Evolutionary conservation across 2,888 invertebrate species (phyloP).

Genomic region (Amphipyra berbera): DNA sequence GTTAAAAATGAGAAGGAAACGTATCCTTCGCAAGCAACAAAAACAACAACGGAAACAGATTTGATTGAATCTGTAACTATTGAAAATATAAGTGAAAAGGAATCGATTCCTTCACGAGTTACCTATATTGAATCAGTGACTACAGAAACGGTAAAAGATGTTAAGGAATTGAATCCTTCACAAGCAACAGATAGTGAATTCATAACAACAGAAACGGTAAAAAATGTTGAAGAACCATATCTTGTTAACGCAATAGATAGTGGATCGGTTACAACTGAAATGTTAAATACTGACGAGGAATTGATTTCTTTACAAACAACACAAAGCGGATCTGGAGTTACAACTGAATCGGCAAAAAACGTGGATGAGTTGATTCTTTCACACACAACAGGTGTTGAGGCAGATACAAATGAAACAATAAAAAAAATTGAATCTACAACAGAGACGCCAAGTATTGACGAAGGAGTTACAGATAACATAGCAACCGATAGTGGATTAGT

Average conservation of each 20-base stretch:
- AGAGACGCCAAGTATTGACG: too few species aligned
- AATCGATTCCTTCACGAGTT: background rate
- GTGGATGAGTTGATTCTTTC: background rate
- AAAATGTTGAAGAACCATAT: background rate
- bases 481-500: too few species aligned
- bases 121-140: conserved; percentile 2
- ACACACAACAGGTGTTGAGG: too few species aligned
- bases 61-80: conserved; percentile 1
- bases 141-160: conserved; percentile 6
- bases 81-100: conserved; percentile 2
- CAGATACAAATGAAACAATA: too few species aligned
- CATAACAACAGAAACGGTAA: conserved; percentile 3
- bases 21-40: too few species aligned
- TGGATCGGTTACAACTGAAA: conserved; percentile 20
- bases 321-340: background rate
- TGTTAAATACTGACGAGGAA: background rate
- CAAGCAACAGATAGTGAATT: conserved; percentile 4
- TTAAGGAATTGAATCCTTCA: conserved; percentile 2
- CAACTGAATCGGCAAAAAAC: background rate
- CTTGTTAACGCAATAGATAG: background rate
- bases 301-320: background rate
- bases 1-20: background rate
- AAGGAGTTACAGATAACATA: too few species aligned
- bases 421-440: too few species aligned
- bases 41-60: conserved; percentile 8